Percentiles rank a stretch among this genome's conserved stretches.
Conservation (phyloP, 2,113 vertebrate species). For the Dicrurus megarhynchus region DNA sequence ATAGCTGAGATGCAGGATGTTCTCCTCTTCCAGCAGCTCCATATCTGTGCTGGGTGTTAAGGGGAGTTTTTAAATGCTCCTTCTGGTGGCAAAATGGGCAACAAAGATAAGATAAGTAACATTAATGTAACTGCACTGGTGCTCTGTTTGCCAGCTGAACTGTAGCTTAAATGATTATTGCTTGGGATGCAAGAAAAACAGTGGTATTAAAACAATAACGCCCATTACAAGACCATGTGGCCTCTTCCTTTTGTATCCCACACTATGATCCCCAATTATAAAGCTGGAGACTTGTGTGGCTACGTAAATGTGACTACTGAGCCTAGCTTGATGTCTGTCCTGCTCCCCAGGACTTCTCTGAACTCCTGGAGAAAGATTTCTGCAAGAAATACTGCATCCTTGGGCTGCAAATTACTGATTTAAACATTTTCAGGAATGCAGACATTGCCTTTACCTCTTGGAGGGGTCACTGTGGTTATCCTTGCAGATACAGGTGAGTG, state of each 20-base stretch:
- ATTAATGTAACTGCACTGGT: not conserved
- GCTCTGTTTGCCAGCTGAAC: not conserved
- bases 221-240: no score
- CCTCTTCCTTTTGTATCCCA: not conserved
- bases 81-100: not conserved
- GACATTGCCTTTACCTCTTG: not conserved
- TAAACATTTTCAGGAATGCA: not conserved
- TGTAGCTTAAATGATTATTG: not conserved
- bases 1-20: not conserved
- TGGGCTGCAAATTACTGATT: not conserved
- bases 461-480: not conserved
- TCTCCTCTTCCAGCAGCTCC: not conserved
- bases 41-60: not conserved
- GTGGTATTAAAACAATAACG: not conserved
- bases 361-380: not conserved
- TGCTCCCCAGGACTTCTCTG: not conserved
- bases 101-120: not conserved
- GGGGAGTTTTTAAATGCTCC: not conserved
- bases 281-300: not conserved
- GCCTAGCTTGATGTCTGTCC: not conserved
- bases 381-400: not conserved
- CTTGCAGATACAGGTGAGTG: rapidly evolving
- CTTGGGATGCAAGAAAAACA: not conserved
- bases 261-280: rapidly evolving
- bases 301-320: not conserved